Conservation (phyloP, 2,888 invertebrate species). For the Eudemis profundana region DNA sequence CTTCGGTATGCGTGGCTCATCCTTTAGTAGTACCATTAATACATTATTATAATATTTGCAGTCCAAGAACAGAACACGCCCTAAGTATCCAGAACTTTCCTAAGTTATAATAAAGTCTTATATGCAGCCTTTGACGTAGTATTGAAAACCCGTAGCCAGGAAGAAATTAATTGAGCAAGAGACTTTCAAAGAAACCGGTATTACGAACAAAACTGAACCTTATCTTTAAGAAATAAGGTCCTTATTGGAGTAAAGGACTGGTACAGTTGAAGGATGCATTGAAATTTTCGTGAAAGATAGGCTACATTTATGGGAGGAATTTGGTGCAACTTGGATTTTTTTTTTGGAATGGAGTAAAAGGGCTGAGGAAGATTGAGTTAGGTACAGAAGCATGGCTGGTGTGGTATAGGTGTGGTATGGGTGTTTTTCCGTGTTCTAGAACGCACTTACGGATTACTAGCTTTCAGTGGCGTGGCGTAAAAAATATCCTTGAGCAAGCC, state of each 20-base stretch:
- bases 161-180: conserved; percentile 69
- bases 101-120: conserved; percentile 60
- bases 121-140: conserved; percentile 55
- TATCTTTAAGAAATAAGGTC: neutral
- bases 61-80: conserved; percentile 30
- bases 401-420: too few relatives aligned
- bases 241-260: neutral
- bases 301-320: conserved; percentile 29
- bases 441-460: too few relatives aligned
- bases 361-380: conserved; percentile 2
- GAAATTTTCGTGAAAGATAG: conserved; percentile 35
- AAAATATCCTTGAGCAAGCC: too few relatives aligned
- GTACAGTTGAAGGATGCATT: conserved; percentile 28
- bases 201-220: conserved; percentile 5
- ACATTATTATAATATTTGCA: neutral
- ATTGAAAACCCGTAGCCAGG: conserved; percentile 59
- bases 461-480: too few relatives aligned
- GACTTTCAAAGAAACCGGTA: conserved; percentile 52
- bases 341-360: neutral
- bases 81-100: conserved; percentile 42
- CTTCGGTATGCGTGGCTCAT: neutral
- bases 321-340: conserved; percentile 7
- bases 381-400: too few relatives aligned
- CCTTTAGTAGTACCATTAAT: neutral
- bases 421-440: too few relatives aligned